Conservation (phyloP, 2,888 invertebrate species). For the Liopterus haemorrhoidalis region DNA sequence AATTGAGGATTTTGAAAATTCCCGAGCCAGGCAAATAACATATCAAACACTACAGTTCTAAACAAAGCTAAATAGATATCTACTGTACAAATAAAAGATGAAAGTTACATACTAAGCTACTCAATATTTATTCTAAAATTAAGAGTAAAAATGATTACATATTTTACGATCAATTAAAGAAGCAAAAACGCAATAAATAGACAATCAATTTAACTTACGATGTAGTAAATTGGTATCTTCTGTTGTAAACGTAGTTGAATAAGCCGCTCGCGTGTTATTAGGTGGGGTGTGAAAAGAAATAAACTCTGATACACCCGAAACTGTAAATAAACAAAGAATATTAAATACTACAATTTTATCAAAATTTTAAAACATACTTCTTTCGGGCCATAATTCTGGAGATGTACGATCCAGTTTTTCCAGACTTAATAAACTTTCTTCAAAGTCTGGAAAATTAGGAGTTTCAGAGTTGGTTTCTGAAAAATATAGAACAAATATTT, state of each 20-base stretch:
- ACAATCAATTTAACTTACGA: conserved; percentile 53
- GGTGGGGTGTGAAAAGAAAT: conserved; percentile 60
- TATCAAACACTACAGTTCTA: not conserved
- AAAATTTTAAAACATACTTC: conserved; percentile 62
- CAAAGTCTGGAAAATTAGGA: conserved; percentile 43
- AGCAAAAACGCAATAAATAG: conserved; percentile 1
- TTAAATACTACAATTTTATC: too few relatives aligned
- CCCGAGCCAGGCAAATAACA: too few relatives aligned
- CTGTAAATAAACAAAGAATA: too few relatives aligned
- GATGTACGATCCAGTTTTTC: conserved; percentile 92
- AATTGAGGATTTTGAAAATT: too few relatives aligned
- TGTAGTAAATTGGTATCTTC: conserved; percentile 72
- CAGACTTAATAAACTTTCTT: conserved; percentile 75
- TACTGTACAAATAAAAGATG: not conserved
- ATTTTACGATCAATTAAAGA: too few relatives aligned
- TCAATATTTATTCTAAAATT: conserved; percentile 2
- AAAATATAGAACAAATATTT: not conserved
- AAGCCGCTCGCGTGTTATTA: conserved; percentile 58
- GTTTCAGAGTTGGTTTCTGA: conserved; percentile 9
- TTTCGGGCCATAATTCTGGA: conserved; percentile 94
- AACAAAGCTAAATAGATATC: not conserved
- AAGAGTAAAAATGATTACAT: not conserved
- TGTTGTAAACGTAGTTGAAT: conserved; percentile 62
- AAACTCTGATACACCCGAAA: conserved; percentile 86
- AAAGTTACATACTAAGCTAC: not conserved